Conservation (phyloP, 2,113 vertebrate species). For the Steatornis caripensis region DNA sequence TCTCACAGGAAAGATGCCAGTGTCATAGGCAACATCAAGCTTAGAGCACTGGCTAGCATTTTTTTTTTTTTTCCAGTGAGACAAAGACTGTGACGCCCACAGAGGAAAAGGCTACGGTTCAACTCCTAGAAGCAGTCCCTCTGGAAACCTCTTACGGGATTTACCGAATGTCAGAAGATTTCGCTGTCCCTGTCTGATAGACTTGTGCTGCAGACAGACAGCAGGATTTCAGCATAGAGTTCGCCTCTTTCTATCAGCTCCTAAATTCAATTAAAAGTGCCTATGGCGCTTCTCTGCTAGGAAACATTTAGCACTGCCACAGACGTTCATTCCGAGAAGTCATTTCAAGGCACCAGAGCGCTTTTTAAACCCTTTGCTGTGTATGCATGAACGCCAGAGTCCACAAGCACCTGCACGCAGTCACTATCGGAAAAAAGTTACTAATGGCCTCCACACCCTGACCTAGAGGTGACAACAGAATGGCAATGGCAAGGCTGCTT, state of each 20-base stretch:
- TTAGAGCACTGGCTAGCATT: not conserved
- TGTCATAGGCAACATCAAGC: not conserved
- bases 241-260: slow-evolving; percentile 14
- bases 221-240: not conserved
- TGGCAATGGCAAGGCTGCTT: not conserved
- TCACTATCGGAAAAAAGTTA: not conserved
- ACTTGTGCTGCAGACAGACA: not conserved
- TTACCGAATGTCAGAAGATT: not conserved
- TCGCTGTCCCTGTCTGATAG: not conserved
- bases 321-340: slow-evolving; percentile 37
- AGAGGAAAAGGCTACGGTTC: not conserved
- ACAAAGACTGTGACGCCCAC: not conserved
- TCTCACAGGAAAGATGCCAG: not conserved
- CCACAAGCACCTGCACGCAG: not conserved
- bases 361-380: not conserved
- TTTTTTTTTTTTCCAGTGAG: not conserved
- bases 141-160: not conserved
- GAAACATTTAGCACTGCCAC: slow-evolving; percentile 26
- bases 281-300: slow-evolving; percentile 39
- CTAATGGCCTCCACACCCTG: not conserved
- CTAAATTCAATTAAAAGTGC: slow-evolving; percentile 42
- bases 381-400: not conserved
- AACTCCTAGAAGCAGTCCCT: not conserved
- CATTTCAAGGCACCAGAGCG: slow-evolving; percentile 13
- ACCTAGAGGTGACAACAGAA: not conserved